These are phyloP conservation scores for Oryctolagus cuniculus DNA, from an alignment of 2,113 vertebrate genomes.

Conservation along the genomic window mOryCun1.1 NC_091440.1:86108001-86108500, in stretches of 20 bases:
- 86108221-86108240: not conserved
- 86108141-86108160: not conserved
- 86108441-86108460: not conserved
- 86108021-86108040: not conserved
- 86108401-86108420: not conserved
- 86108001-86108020: not conserved
- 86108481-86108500: not conserved
- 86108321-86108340: not conserved
- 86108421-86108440: not conserved
- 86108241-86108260: not conserved
- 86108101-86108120: conserved; percentile 1
- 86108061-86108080: conserved; percentile 53
- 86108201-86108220: not conserved
- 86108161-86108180: not conserved
- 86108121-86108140: not conserved
- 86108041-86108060: not conserved
- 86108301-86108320: not conserved
- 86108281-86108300: not conserved
- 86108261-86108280: not conserved
- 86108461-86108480: not conserved
- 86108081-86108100: not conserved
- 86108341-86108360: not conserved
- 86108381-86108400: not conserved
- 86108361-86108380: not conserved
- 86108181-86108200: not conserved